Conservation (phyloP, 2,797 vertebrate species). For the Ispidina picta region DNA sequence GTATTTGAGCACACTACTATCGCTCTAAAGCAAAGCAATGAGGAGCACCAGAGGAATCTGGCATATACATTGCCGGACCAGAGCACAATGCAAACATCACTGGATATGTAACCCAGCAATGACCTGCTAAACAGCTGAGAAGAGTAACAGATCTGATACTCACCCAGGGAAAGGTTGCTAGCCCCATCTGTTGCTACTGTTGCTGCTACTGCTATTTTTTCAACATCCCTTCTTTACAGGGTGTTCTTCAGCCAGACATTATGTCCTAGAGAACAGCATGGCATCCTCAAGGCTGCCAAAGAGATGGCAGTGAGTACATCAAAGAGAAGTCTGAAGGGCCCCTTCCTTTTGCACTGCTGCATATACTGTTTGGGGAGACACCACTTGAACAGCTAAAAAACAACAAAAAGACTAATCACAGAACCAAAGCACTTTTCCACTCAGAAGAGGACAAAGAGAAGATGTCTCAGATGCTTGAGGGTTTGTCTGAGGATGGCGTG, state of each 20-base stretch:
- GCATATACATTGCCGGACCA: rapidly evolving
- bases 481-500: neutral
- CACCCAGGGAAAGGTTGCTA: conserved; percentile 22
- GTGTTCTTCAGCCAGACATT: neutral
- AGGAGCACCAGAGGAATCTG: conserved; percentile 33
- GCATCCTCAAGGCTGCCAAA: neutral
- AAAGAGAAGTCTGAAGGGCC: neutral
- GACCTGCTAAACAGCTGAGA: conserved; percentile 6
- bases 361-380: neutral
- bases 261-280: neutral
- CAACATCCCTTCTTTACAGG: neutral
- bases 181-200: conserved; percentile 46
- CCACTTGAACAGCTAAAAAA: neutral
- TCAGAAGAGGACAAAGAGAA: neutral
- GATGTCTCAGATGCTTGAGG: neutral
- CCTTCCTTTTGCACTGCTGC: neutral
- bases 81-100: neutral
- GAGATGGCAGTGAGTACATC: neutral
- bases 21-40: neutral
- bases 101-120: neutral
- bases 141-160: conserved; percentile 4
- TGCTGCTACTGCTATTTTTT: conserved; percentile 10
- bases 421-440: neutral
- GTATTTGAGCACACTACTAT: neutral
- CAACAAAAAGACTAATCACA: neutral